A percentile compares a stretch with the other conserved stretches of the same genome.
Evolutionary conservation across 2,113 vertebrate species (phyloP).

Genomic region (Meriones unguiculatus): DNA sequence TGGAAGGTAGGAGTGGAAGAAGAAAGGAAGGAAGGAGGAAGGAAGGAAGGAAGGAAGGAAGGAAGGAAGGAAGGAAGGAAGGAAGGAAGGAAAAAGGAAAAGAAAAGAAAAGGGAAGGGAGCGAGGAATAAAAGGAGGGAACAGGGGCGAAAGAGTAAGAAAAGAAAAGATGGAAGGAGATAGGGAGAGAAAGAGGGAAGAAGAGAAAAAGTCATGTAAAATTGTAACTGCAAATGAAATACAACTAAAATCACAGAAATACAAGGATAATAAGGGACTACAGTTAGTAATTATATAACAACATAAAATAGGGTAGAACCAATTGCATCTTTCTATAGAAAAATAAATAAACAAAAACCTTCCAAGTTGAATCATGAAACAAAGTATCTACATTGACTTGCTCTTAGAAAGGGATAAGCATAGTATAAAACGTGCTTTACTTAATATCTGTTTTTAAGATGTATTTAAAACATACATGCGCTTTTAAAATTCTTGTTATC

Average conservation of each 20-base stretch:
- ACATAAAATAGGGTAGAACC: not conserved
- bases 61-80: not conserved
- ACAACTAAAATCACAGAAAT: not conserved
- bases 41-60: not conserved
- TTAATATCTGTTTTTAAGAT: constrained; percentile 27
- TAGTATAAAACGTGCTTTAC: not conserved
- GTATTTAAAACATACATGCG: not conserved
- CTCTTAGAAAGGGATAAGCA: not conserved
- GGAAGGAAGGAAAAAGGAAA: not conserved
- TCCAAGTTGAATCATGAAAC: not conserved
- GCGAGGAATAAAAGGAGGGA: not conserved
- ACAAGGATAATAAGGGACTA: not conserved
- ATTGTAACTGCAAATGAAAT: not conserved
- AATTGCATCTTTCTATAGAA: not conserved
- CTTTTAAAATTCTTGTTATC: not conserved
- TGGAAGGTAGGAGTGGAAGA: not conserved
- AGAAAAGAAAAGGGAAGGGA: not conserved
- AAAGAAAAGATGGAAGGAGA: not conserved
- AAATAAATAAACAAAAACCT: not conserved
- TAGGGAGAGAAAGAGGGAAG: not conserved
- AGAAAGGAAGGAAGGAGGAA: not conserved
- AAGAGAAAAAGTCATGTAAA: not conserved
- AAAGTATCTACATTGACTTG: not conserved
- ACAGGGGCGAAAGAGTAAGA: not conserved
- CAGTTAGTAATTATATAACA: not conserved